Conservation (phyloP, 2,888 invertebrate genomes). For the Agrilus cyanescens region DNA sequence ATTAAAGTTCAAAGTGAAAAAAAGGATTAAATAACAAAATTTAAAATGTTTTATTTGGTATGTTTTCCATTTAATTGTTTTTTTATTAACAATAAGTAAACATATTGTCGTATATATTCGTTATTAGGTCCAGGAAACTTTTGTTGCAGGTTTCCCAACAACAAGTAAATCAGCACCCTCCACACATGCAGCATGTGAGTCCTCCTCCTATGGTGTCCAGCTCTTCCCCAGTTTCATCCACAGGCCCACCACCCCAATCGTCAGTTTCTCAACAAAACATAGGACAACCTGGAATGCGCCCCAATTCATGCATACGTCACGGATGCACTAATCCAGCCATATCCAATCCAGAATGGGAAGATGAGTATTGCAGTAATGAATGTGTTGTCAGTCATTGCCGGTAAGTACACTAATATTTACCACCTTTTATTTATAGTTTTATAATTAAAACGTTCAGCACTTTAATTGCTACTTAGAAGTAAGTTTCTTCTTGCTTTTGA, state of each 20-base stretch:
- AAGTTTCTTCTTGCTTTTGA: too few relatives aligned
- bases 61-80: not conserved
- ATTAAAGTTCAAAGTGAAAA: too few relatives aligned
- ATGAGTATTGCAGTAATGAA: constrained; percentile 94
- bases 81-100: too few relatives aligned
- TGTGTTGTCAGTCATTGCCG: constrained; percentile 95
- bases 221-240: constrained; percentile 42
- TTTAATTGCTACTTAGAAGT: too few relatives aligned
- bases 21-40: too few relatives aligned
- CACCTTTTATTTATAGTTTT: too few relatives aligned
- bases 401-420: constrained; percentile 31
- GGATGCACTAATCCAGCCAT: constrained; percentile 87
- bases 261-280: constrained; percentile 38
- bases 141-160: constrained; percentile 20
- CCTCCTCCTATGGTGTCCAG: constrained; percentile 40
- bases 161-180: constrained; percentile 32
- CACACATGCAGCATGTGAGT: constrained; percentile 33
- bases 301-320: constrained; percentile 66
- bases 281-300: constrained; percentile 28
- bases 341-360: constrained; percentile 89
- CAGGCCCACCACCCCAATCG: constrained; percentile 37
- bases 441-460: too few relatives aligned
- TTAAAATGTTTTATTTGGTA: too few relatives aligned
- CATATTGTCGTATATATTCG: too few relatives aligned
- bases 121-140: not conserved